Base-by-base conservation (phyloP, 2,113 vertebrate genomes). In the Cygnus buccinator region DNA sequence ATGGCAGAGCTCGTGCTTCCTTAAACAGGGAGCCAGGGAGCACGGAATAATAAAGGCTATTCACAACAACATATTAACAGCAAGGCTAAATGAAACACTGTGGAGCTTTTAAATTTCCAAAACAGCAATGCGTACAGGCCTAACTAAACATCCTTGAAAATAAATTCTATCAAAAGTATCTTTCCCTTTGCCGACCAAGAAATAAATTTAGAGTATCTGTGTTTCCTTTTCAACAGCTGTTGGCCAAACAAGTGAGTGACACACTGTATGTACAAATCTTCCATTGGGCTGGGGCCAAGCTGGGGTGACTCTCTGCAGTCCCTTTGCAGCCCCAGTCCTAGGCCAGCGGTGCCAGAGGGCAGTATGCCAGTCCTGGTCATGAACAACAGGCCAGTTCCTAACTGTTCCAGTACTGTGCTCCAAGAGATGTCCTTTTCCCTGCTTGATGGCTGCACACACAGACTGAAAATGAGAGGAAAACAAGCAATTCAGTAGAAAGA, bases 341-440 rank as follows among this genome's bases (percentile, higher is more conserved):
- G 33, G 29, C n/a, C 14, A 80, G 31, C 0, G 1, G 41, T 91
- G 65, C 39, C 62, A 61, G 39, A 2, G 0, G 39, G 71, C 35
- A 94, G 11, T 15, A 16, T 0, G 0, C 13, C 11, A 1, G 20
- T 7, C 31, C 41, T 41, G 17, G 44, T 73, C 63, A 43, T n/a
- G 11, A 16, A 46, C 8, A 71, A 9, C 7, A 19, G 13, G 5
- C 22, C 39, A 48, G 35, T 13, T 83, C 46, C 59, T 48, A 57
- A 15, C 15, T 63, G 59, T 50, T 23, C n/a, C 20, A 35, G 31
- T 33, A 76, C 39, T 14, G 7, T 62, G 25, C 44, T 41, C 23
- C 5, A 2, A 31, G 52, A 9, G 8, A 8, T 6, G 11, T 31
- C 37, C 84, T 79, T 74, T 50, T 19, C 44, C 71, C 63, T 70